phyloP scores from a whole-genome alignment of 1,140 invertebrate genomes.

The Nymphalis io region DNA sequence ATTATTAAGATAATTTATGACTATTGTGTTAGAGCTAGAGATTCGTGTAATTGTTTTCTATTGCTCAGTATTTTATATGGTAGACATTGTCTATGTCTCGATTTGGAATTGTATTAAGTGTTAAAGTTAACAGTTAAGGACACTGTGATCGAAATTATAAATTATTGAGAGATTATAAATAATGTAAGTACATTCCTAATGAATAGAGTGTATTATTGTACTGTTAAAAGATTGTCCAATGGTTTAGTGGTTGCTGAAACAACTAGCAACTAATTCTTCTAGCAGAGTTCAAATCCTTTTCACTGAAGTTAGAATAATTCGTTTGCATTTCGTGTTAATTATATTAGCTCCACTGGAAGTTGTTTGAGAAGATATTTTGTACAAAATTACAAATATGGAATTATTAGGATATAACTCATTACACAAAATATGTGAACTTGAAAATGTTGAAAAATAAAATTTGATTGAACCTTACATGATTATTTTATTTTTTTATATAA shows the following conservation, averaged over 20 bases:
- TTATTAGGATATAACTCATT: constrained; percentile 65
- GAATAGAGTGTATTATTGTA: constrained; percentile 75
- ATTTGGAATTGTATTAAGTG: constrained; percentile 77
- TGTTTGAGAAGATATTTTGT: constrained; percentile 77
- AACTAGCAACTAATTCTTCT: constrained; percentile 34
- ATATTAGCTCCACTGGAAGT: constrained; percentile 63
- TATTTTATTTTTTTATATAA: constrained; percentile 33
- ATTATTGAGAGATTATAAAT: constrained; percentile 80
- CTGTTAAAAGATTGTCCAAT: constrained; percentile 70
- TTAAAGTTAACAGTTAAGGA: constrained; percentile 80
- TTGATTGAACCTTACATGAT: constrained; percentile 63
- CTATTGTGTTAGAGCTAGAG: constrained; percentile 65
- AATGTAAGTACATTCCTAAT: constrained; percentile 79
- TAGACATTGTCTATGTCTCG: constrained; percentile 65
- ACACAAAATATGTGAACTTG: constrained; percentile 74
- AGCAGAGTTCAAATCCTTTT: constrained; percentile 61
- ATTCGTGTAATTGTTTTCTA: constrained; percentile 75
- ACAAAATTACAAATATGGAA: constrained; percentile 75
- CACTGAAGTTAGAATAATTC: constrained; percentile 63
- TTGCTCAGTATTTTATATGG: constrained; percentile 79
- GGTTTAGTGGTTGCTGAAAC: constrained; percentile 34
- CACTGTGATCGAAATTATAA: constrained; percentile 81
- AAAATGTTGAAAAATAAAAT: constrained; percentile 76
- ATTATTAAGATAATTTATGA: constrained; percentile 74
- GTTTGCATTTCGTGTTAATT: constrained; percentile 70